phyloP scores from a whole-genome alignment of 2,113 vertebrate genomes.

The Charina bottae region DNA sequence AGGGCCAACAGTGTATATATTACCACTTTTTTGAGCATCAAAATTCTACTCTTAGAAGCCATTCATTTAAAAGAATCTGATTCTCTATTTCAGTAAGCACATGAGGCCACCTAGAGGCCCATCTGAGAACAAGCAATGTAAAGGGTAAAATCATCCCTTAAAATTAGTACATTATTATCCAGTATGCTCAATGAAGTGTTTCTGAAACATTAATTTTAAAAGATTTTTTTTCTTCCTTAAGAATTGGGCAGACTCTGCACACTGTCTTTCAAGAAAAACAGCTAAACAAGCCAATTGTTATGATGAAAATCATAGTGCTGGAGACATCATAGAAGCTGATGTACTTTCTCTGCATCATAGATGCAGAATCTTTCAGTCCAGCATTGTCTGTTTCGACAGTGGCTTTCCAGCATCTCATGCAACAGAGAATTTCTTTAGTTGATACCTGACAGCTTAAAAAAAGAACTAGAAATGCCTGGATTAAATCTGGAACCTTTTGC shows the following conservation, averaged over 20 bases:
- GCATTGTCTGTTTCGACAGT: neutral
- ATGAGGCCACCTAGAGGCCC: slow-evolving; percentile 12
- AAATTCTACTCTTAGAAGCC: neutral
- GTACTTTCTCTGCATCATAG: neutral
- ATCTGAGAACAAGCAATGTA: neutral
- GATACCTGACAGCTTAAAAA: too few relatives aligned
- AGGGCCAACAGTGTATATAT: neutral
- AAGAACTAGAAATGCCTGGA: too few relatives aligned
- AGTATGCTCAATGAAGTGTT: neutral
- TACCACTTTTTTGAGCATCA: neutral
- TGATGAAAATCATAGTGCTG: neutral
- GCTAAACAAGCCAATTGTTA: neutral
- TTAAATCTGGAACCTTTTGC: too few relatives aligned
- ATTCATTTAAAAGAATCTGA: neutral
- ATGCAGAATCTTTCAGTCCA: neutral
- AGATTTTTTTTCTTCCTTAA: neutral
- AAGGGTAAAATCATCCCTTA: neutral
- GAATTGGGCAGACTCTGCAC: neutral
- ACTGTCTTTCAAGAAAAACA: neutral
- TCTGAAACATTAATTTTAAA: neutral
- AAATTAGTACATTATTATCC: neutral
- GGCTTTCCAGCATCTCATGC: neutral
- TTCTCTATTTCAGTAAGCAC: neutral
- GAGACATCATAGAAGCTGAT: neutral
- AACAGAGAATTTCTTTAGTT: neutral